Percentiles rank a stretch among this genome's conserved stretches.
phyloP scores from a whole-genome alignment of 2,797 vertebrate species.

The Gorsachius magnificus region DNA sequence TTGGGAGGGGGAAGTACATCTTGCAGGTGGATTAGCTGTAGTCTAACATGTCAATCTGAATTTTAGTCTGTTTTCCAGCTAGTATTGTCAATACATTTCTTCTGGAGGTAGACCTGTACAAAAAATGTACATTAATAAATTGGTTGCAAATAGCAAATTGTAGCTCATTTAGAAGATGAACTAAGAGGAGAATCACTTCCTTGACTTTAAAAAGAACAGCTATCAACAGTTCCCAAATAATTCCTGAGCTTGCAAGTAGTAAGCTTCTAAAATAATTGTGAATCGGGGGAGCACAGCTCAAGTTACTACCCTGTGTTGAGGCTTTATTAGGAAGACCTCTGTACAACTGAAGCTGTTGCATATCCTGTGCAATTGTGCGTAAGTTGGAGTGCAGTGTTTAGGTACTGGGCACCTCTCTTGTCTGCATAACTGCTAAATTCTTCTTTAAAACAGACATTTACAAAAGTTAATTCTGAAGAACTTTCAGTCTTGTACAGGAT shows the following conservation, averaged over 20 bases:
- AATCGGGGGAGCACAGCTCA: not conserved
- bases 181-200: not conserved
- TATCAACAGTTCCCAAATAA: not conserved
- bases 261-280: not conserved
- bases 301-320: not conserved
- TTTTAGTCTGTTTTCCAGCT: not conserved
- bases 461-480: not conserved
- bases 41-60: not conserved
- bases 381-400: not conserved
- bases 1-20: not conserved
- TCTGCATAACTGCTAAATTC: not conserved
- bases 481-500: not conserved
- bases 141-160: not conserved
- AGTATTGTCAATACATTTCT: not conserved
- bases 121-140: rapidly evolving
- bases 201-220: not conserved
- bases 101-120: not conserved
- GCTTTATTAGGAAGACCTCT: not conserved
- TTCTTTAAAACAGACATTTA: not conserved
- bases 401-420: not conserved
- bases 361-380: not conserved
- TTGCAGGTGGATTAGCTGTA: not conserved
- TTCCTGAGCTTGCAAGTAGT: not conserved
- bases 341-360: not conserved
- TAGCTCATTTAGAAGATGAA: not conserved